Conservation (phyloP, 2,113 vertebrate genomes). For the Corythornis vintsioides region DNA sequence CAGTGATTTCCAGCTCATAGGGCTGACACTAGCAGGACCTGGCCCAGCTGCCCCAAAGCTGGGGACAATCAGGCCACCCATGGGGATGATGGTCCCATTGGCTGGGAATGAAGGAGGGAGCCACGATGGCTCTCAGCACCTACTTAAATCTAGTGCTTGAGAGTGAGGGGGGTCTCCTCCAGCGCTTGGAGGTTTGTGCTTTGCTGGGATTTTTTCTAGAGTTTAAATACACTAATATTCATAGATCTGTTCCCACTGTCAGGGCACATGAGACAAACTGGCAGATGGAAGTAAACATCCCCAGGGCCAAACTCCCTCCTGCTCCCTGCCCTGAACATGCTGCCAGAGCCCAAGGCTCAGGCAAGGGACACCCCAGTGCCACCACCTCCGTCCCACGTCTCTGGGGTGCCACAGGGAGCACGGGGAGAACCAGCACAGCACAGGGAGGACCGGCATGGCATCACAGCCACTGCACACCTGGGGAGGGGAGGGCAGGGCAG, state of each 20-base stretch:
- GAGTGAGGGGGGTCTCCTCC: not conserved
- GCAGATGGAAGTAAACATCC: not conserved
- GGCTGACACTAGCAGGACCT: not conserved
- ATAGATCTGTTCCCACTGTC: not conserved
- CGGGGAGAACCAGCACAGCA: not conserved
- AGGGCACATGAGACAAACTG: not conserved
- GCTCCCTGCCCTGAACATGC: not conserved
- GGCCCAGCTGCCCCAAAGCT: not conserved
- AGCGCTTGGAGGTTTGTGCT: not conserved
- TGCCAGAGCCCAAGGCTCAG: not conserved
- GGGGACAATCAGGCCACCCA: fast-evolving
- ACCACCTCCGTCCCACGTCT: fast-evolving
- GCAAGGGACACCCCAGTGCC: not conserved
- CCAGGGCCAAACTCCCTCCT: fast-evolving
- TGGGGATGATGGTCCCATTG: fast-evolving
- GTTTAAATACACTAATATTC: not conserved
- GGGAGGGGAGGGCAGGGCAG: not conserved
- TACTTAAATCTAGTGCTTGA: not conserved
- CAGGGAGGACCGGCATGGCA: not conserved
- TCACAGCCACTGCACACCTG: fast-evolving
- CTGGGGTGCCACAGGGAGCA: not conserved
- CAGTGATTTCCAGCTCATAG: not conserved
- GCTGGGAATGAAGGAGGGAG: not conserved
- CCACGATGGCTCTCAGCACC: not conserved
- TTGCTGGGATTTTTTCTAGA: not conserved